Evolutionary conservation across 2,113 vertebrate species (phyloP).

Genomic region (Scomber colias): DNA sequence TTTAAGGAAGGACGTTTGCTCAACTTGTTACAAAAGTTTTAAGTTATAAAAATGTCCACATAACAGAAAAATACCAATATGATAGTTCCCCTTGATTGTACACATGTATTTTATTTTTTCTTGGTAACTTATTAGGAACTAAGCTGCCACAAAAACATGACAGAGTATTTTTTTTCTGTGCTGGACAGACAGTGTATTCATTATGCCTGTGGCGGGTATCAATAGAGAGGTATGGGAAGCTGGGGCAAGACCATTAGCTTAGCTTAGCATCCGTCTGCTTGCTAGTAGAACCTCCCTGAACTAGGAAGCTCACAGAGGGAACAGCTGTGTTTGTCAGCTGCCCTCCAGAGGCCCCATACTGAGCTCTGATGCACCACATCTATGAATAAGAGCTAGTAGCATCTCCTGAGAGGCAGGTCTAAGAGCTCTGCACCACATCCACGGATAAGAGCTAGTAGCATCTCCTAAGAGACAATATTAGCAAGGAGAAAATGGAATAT

Average conservation of each 20-base stretch:
- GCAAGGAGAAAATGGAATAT: background rate
- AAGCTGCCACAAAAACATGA: slow-evolving; percentile 86
- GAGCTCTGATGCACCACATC: slow-evolving; percentile 40
- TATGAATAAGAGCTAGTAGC: slow-evolving; percentile 24
- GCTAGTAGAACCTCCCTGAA: slow-evolving; percentile 30
- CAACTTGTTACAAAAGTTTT: background rate
- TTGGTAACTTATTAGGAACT: slow-evolving; percentile 22
- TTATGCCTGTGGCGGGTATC: slow-evolving; percentile 46
- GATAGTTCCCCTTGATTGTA: background rate
- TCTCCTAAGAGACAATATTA: slow-evolving; percentile 1
- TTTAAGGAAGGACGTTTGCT: background rate
- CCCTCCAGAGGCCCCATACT: slow-evolving; percentile 62
- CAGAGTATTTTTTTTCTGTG: slow-evolving; percentile 53
- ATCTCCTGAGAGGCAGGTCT: background rate
- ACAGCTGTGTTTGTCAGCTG: slow-evolving; percentile 79
- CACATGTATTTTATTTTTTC: background rate
- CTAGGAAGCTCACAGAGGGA: slow-evolving; percentile 50
- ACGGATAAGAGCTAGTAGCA: slow-evolving; percentile 24
- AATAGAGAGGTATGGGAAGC: slow-evolving; percentile 21
- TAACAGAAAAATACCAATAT: background rate
- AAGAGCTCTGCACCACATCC: slow-evolving; percentile 41
- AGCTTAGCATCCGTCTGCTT: slow-evolving; percentile 42
- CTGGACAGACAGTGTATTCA: slow-evolving; percentile 59
- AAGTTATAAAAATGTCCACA: background rate
- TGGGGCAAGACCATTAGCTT: slow-evolving; percentile 42